These are phyloP conservation scores for Lontra canadensis DNA, from an alignment of 2,113 vertebrate genomes.

Conservation along the genomic window DNA sequence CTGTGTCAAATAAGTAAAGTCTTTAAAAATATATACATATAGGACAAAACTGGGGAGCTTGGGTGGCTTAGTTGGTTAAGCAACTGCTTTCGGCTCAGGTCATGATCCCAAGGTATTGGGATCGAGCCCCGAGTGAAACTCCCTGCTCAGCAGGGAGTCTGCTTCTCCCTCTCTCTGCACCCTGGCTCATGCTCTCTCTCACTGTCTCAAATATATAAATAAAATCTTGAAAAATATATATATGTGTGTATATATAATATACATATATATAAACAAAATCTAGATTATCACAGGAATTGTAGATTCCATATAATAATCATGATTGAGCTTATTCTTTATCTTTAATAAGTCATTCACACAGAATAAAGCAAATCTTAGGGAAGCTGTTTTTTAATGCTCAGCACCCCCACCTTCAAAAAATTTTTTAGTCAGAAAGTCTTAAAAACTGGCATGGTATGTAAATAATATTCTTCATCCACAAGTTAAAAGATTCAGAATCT, in stretches of 20 bases:
- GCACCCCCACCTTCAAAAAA: background rate
- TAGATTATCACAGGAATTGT: background rate
- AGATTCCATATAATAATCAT: background rate
- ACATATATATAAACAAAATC: background rate
- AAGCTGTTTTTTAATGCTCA: background rate
- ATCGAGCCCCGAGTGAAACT: no score
- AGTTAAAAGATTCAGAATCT: slow-evolving; percentile 25
- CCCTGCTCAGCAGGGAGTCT: no score
- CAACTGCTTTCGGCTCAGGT: no score
- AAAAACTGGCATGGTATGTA: background rate
- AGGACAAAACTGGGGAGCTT: no score
- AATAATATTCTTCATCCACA: slow-evolving; percentile 18
- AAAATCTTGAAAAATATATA: no score
- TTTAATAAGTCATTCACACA: background rate
- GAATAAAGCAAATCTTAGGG: background rate
- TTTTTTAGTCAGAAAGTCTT: slow-evolving; percentile 1
- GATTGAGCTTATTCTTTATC: background rate
- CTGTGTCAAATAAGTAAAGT: no score
- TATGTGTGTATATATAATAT: background rate
- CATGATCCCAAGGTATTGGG: no score
- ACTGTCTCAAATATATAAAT: no score
- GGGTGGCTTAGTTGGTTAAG: no score
- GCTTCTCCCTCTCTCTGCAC: no score
- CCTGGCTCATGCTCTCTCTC: no score
- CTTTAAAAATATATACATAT: no score